These are phyloP conservation scores for Pseudochirops corinnae DNA, from an alignment of 2,797 vertebrate genomes.

Conservation along the genomic window DNA sequence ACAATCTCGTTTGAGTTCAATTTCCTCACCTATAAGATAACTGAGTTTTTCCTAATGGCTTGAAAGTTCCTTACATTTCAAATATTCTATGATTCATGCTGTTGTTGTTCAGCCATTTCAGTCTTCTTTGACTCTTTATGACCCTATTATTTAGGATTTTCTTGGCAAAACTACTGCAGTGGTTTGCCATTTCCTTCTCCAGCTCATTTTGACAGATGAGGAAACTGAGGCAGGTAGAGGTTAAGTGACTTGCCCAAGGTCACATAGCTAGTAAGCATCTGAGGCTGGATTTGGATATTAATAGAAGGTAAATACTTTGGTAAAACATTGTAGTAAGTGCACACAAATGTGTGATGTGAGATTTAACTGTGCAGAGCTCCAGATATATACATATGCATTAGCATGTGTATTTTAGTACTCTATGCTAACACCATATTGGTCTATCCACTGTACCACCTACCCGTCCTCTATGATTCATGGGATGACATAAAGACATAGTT, in stretches of 20 bases:
- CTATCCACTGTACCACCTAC: neutral
- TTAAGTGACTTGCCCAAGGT: neutral
- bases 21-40: neutral
- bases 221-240: neutral
- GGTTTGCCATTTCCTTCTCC: neutral
- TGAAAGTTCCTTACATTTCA: neutral
- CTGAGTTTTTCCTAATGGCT: neutral
- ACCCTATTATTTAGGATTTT: neutral
- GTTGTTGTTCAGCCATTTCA: neutral
- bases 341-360: slow-evolving; percentile 60
- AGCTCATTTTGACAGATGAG: neutral
- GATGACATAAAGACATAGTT: neutral
- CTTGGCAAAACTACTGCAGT: neutral
- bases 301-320: no score
- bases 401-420: slow-evolving; percentile 76
- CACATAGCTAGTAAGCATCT: neutral
- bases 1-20: neutral
- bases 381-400: slow-evolving; percentile 76
- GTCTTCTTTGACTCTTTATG: neutral
- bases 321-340: slow-evolving; percentile 8
- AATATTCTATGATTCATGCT: neutral
- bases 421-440: slow-evolving; percentile 69
- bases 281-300: neutral
- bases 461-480: neutral
- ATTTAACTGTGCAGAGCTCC: slow-evolving; percentile 59